Evolutionary conservation across 2,888 invertebrate species (phyloP), one percentile per base, ranked within the genome.

Genomic region (Celastrina argiolus): DNA sequence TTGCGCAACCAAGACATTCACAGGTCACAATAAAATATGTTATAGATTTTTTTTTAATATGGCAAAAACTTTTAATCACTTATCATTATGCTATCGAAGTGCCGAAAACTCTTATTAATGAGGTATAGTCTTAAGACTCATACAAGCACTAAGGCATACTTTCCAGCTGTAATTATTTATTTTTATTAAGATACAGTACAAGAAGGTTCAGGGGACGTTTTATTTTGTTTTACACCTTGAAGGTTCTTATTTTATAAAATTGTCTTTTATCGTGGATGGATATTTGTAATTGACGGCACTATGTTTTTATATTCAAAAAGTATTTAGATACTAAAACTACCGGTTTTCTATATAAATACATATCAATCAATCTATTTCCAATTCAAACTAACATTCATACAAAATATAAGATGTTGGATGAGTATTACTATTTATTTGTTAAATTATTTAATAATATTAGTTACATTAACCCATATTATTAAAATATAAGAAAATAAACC

Each of bases 281-380:
- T 51, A 51, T 51, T 26, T 22, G 22, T 51, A 51, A 51, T 51
- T 51, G 51, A 51, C 51, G 51, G 51, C 51, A 51, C 22, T 22
- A 18, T 45, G 22, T 26, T 26, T 51, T 26, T 22, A 26, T 22
- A 1, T 26, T 26, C 6, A 12, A 12, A 26, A 51, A 51, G 22
- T 26, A 51, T 51, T 12, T 22, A 22, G 2, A 5, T 36, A 41
- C 16, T 7, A 12, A 5, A 26, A 2, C 51, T 26, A 41, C 22
- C 12, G 22, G 22, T 51, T 26, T 26, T 45, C 18, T 16, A 22
- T 51, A 18, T 45, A 8, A 45, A 45, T 7, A 16, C 3, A 45
- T 18, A 10, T 10, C 16, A 16, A 45, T n/a, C n/a, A 31, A 31
- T 31, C 31, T 7, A 31, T 31, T 31, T 28, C 4, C 28, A 4